phyloP scores from a whole-genome alignment of 1,140 invertebrate genomes.

The Schlechtendalia chinensis region DNA sequence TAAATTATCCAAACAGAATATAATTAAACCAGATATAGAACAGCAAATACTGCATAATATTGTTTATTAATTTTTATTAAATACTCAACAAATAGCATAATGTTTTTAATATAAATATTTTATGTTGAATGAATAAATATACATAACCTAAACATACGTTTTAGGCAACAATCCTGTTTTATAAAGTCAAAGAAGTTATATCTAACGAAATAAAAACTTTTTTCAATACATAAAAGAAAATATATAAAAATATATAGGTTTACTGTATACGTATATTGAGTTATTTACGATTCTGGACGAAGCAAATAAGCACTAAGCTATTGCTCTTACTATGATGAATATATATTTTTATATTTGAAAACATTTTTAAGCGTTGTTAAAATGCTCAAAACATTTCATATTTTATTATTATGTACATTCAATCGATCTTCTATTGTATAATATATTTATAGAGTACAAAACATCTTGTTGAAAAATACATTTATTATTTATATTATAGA shows the following conservation, averaged over 20 bases:
- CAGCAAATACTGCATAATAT: too few species aligned
- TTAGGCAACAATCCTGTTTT: not conserved
- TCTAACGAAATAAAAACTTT: not conserved
- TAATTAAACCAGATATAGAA: too few species aligned
- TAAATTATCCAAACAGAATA: too few species aligned
- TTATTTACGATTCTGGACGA: not conserved
- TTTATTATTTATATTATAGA: not conserved
- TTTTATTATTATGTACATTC: not conserved
- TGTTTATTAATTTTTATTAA: too few species aligned
- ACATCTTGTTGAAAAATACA: not conserved
- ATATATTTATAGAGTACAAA: not conserved
- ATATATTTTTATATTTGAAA: not conserved
- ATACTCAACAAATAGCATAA: too few species aligned
- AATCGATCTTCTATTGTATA: not conserved
- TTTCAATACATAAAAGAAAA: not conserved
- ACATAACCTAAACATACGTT: too few species aligned
- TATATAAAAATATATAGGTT: not conserved
- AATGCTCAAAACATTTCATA: not conserved
- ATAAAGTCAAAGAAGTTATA: not conserved
- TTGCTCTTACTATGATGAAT: not conserved
- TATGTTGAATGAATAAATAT: too few species aligned
- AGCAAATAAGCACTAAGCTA: not conserved
- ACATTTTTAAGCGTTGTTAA: not conserved
- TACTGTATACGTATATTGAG: not conserved
- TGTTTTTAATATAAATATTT: too few species aligned